Percentiles rank a stretch among this genome's conserved stretches.
phyloP scores from a whole-genome alignment of 2,797 vertebrate genomes.

The Cynodonichthys magdalenae region DNA sequence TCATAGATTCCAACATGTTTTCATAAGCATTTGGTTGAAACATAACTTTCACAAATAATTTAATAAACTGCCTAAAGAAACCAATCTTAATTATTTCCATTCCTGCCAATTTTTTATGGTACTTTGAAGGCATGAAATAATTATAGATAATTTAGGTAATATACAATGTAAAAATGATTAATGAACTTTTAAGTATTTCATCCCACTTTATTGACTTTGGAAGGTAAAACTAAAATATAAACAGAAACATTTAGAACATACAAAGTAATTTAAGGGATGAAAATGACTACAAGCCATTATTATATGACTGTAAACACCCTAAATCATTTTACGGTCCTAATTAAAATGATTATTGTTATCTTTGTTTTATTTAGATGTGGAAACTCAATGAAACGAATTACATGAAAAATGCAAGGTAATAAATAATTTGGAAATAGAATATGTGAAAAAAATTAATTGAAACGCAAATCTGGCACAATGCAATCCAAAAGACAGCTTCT shows the following conservation, averaged over 20 bases:
- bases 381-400: too few relatives aligned
- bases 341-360: neutral
- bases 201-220: constrained; percentile 11
- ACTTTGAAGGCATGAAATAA: neutral
- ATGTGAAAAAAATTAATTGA: constrained; percentile 11
- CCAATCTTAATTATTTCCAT: constrained; percentile 5
- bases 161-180: constrained; percentile 27
- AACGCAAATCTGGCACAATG: constrained; percentile 10
- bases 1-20: constrained; percentile 22
- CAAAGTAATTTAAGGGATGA: neutral
- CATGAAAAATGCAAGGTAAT: too few relatives aligned
- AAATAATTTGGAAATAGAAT: neutral
- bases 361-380: neutral
- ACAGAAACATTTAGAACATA: neutral
- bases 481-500: constrained; percentile 19
- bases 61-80: neutral
- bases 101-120: constrained; percentile 5
- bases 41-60: neutral
- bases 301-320: too few relatives aligned
- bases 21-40: neutral
- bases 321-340: neutral
- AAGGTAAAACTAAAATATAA: constrained; percentile 22
- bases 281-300: neutral
- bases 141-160: constrained; percentile 1
- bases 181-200: constrained; percentile 43